Evolutionary conservation across 2,797 vertebrate species (phyloP).

Genomic region (Sus cebifrons): DNA sequence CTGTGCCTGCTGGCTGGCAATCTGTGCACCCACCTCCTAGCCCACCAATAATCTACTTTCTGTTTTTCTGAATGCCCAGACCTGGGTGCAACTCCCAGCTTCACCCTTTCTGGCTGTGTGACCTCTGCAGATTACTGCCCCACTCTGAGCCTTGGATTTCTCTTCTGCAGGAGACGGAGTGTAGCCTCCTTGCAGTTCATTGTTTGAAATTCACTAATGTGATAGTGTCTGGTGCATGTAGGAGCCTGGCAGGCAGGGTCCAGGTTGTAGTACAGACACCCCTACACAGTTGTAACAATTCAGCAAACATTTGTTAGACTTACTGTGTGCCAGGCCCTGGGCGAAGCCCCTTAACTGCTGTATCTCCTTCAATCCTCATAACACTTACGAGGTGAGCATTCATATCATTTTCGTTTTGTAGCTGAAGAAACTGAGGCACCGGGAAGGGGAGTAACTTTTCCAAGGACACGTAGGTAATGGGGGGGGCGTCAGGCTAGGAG

Average conservation of each 20-base stretch:
- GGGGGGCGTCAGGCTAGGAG: background rate
- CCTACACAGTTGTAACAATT: too few relatives aligned
- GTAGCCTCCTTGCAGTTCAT: background rate
- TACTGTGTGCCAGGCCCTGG: background rate
- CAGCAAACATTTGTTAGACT: background rate
- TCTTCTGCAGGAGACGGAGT: background rate
- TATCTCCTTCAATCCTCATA: background rate
- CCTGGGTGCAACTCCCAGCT: background rate
- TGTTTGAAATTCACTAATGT: background rate
- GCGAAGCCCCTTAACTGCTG: background rate
- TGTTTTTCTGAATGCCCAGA: background rate
- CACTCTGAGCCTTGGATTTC: background rate
- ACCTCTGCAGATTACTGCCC: background rate
- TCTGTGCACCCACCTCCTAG: rapidly evolving
- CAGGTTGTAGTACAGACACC: background rate
- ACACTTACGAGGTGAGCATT: background rate
- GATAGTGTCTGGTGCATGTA: background rate
- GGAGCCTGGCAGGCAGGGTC: background rate
- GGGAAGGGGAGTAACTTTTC: background rate
- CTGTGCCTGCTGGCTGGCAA: rapidly evolving
- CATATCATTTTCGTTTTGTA: background rate
- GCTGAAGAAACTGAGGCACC: background rate
- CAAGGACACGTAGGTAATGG: background rate
- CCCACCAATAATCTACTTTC: background rate
- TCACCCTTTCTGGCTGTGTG: background rate